Base-by-base conservation (phyloP, 2,888 invertebrate genomes). In the Agriopis aurantiaria region DNA sequence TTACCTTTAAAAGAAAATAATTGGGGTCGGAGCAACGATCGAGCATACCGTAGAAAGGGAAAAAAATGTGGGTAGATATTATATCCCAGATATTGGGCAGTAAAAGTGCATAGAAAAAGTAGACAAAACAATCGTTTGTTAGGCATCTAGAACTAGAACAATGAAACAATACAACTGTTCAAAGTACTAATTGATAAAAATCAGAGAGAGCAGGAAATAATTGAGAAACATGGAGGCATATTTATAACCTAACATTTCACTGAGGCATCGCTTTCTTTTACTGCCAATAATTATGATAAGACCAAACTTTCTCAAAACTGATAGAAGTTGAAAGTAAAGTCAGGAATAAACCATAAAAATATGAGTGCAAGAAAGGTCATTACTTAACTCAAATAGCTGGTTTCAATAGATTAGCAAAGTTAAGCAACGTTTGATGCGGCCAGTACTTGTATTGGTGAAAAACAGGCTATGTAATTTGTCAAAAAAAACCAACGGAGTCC, bases 201-300 rank as follows among this genome's bases (percentile, higher is more conserved):
- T 71, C 72, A 58, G 74, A 65, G 75, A 75, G 71, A 75, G 71
- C 46, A 23, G 62, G 41, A 64, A 55, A 69, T 71, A 59, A 76
- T 71, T 58, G 58, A 33, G 62, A 10, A 68, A 66, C 48, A 55
- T 51, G 43, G n/a, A n/a, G n/a, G 46, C 33, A 48, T 10, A n/a
- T 64, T 69, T 68, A 68, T 65, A 70, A 62, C 68, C 56, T 64
- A 69, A 69, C 71, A 65, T 71, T 70, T 70, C 63, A 14, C 68
- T 63, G 64, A 68, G 53, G 58, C 67, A 63, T 71, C 51, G 59
- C 65, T 69, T 73, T 72, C 57, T 61, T 69, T 67, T 76, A 79
- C 61, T 73, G 59, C 72, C 65, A 53, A 60, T 74, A 76, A 79
- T 82, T 81, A 78, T 73, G 76, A 78, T 80, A 78, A 78, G 66